A percentile compares a stretch with the other conserved stretches of the same genome.
Conservation (phyloP, 2,888 invertebrate genomes). For the Ophioninae sp. region DNA sequence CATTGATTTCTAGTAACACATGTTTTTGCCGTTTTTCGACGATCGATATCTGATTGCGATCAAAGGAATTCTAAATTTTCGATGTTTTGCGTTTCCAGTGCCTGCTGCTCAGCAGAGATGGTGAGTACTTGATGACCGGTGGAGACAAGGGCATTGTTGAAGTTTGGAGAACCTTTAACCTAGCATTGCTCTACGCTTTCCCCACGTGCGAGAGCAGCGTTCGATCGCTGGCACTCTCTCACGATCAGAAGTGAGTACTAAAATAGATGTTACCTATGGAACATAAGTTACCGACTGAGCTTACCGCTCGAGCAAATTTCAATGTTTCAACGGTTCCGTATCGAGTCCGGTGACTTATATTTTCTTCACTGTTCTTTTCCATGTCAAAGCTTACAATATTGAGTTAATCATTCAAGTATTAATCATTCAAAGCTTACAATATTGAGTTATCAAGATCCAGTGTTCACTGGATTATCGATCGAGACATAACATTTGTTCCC, state of each 20-base stretch:
- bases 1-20: neutral
- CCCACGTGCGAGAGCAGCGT: slow-evolving; percentile 98
- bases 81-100: slow-evolving; percentile 84
- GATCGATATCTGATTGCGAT: no score
- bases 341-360: no score
- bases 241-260: slow-evolving; percentile 97
- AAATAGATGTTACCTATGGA: neutral
- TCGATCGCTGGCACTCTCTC: slow-evolving; percentile 95
- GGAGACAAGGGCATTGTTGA: slow-evolving; percentile 98
- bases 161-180: slow-evolving; percentile 98
- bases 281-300: neutral
- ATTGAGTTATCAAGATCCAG: no score
- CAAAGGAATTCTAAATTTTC: no score
- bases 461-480: no score
- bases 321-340: neutral
- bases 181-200: slow-evolving; percentile 98
- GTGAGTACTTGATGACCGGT: slow-evolving; percentile 99
- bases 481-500: no score
- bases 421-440: no score
- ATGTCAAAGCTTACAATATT: no score
- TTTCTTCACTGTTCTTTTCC: no score
- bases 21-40: no score
- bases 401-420: no score
- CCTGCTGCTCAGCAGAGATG: slow-evolving; percentile 96
- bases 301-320: neutral